Base-by-base conservation (phyloP, 2,888 invertebrate species). In the Drosophila prolongata region DNA sequence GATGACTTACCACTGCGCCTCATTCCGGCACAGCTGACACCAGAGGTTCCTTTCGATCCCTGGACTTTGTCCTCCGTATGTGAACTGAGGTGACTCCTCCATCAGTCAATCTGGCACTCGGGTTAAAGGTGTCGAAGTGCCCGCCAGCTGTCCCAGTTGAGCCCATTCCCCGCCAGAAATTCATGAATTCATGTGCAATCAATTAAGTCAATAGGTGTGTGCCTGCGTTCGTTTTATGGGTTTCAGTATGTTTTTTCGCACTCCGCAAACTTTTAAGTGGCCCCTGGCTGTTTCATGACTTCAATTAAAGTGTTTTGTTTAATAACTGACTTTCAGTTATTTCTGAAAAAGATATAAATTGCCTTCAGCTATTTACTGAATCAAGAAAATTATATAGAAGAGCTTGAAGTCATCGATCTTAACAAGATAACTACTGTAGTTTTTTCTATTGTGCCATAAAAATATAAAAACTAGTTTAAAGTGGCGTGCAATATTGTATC, bases 161-260 rank as follows among this genome's bases (percentile, higher is more conserved):
- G 30, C 30, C 19, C 58, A 40, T 42, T 35, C 46, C 60, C 57
- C 69, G 38, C 61, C 19, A 42, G 35, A 57, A 57, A 61, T n/a
- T 54, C 53, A 59, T 55, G 55, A 83, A 78, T 84, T 76, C 74
- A 73, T 85, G 57, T 79, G 73, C 70, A 84, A 81, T 81, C 82
- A 82, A 82, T 82, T 70, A 81, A 87, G 71, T 79, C 79, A 87
- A 87, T 85, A 82, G 82, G 77, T 87, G 87, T 74, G 80, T 68
- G 67, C 35, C 55, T 11, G 24, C 49, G 47, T 53, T 59, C 30
- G 13, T 52, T 67, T 49, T 53, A 37, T 58, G 59, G 37, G 43
- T 40, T 38, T 27, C 42, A 56, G 50, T 46, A 30, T 38, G 9
- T 59, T 50, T 54, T 54, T 11, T 34, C 16, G 53, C 46, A 53